These are phyloP conservation scores for Echinops telfairi DNA, from an alignment of 2,113 vertebrate genomes.

Conservation along the genomic window DNA sequence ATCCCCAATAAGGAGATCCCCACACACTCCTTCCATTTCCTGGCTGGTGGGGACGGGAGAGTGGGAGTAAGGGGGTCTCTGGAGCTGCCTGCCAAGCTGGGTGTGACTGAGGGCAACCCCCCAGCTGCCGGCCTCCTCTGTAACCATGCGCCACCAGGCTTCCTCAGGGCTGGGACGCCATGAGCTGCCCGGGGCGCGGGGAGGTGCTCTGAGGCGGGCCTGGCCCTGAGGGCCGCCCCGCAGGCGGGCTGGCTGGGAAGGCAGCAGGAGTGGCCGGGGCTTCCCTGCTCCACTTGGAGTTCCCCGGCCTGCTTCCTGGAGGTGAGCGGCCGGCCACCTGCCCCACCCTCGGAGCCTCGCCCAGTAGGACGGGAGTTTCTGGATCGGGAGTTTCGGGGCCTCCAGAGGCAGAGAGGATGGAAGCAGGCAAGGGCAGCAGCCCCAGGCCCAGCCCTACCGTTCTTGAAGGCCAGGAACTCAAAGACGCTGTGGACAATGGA, in stretches of 20 bases:
- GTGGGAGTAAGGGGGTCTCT: not conserved
- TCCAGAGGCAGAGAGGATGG: not conserved
- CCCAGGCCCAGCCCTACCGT: constrained; percentile 87
- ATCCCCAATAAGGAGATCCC: no score
- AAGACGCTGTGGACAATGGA: constrained; percentile 98
- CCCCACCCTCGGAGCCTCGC: not conserved
- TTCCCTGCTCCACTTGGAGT: constrained; percentile 68
- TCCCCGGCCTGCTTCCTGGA: constrained; percentile 67
- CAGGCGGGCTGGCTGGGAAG: not conserved
- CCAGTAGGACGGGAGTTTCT: not conserved
- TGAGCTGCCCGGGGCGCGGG: no score
- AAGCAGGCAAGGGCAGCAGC: not conserved
- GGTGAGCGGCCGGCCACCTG: not conserved
- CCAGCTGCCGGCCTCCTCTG: not conserved
- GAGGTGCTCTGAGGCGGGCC: no score
- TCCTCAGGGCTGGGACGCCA: no score
- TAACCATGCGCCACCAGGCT: not conserved
- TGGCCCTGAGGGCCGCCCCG: not conserved
- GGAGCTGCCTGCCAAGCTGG: not conserved
- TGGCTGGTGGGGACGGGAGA: not conserved
- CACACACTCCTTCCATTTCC: no score
- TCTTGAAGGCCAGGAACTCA: constrained; percentile 98
- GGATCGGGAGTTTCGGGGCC: constrained; percentile 23
- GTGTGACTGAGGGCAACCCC: no score
- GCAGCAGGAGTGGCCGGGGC: constrained; percentile 9